Conservation (phyloP, 92 coral and sea anemone species). For the Meandrina meandrites region DNA sequence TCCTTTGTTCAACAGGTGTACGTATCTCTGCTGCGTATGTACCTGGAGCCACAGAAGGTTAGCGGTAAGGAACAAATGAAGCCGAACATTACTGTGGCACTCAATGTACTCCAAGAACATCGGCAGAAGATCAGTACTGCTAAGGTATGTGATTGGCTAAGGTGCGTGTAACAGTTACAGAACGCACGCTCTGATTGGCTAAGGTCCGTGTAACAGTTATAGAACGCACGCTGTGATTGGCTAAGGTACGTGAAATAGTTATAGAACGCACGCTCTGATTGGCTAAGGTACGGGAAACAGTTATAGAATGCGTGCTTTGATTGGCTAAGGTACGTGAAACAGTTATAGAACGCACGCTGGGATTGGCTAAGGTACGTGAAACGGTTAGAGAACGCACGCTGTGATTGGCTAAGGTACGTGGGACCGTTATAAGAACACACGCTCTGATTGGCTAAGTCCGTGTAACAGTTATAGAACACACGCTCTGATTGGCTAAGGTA, state of each 20-base stretch:
- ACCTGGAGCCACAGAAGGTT: conserved; percentile 77
- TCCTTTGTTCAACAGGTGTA: conserved; percentile 71
- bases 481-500: neutral
- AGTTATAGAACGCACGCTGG: neutral
- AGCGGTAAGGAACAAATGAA: conserved; percentile 53
- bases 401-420: neutral
- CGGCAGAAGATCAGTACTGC: conserved; percentile 92
- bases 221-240: neutral
- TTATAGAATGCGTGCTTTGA: neutral
- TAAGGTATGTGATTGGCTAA: conserved; percentile 55
- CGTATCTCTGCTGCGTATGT: conserved; percentile 89
- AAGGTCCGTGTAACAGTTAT: neutral
- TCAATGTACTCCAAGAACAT: conserved; percentile 88
- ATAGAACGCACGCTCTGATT: neutral
- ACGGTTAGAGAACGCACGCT: neutral
- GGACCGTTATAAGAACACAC: neutral
- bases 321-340: neutral
- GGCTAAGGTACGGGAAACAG: neutral
- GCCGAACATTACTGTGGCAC: conserved; percentile 84
- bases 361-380: neutral
- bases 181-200: neutral
- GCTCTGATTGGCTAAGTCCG: neutral
- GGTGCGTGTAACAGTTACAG: neutral
- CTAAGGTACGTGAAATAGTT: too few species aligned
- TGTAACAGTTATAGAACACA: neutral